phyloP scores from a whole-genome alignment of 2,888 invertebrate species.

The Gasteruption jaculator region DNA sequence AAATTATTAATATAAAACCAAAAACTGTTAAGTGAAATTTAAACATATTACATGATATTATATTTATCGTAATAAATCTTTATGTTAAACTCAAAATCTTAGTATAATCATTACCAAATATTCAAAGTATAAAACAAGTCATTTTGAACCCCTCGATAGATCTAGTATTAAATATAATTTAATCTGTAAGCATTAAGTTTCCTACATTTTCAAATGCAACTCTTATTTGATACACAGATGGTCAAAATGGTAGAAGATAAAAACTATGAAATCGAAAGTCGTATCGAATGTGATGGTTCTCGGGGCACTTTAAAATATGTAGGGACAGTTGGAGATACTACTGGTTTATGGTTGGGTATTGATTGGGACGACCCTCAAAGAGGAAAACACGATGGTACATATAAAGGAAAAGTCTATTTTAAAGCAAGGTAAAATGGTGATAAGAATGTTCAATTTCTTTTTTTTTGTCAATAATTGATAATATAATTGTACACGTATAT shows the following conservation, averaged over 20 bases:
- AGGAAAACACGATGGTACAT: conserved; percentile 89
- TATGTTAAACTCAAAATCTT: too few relatives aligned
- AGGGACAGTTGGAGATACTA: conserved; percentile 53
- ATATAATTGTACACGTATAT: conserved; percentile 9
- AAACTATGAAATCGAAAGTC: conserved; percentile 49
- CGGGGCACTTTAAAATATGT: conserved; percentile 55
- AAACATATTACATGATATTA: too few relatives aligned
- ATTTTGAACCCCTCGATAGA: too few relatives aligned
- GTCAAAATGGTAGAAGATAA: conserved; percentile 47
- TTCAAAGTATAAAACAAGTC: too few relatives aligned
- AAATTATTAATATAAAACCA: too few relatives aligned
- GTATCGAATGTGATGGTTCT: conserved; percentile 53
- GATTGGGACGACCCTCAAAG: conserved; percentile 90
- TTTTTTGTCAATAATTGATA: conserved; percentile 3
- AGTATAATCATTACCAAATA: too few relatives aligned
- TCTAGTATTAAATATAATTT: background rate
- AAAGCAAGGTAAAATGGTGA: conserved; percentile 57
- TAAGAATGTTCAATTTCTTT: conserved; percentile 6
- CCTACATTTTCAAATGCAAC: background rate
- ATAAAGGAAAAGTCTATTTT: conserved; percentile 81
- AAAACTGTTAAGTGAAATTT: too few relatives aligned
- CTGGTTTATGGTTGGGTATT: conserved; percentile 79
- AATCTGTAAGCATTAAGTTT: background rate
- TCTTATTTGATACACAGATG: conserved; percentile 21
- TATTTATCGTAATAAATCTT: too few relatives aligned